phyloP scores from a whole-genome alignment of 2,797 vertebrate species.

The Pterois miles region DNA sequence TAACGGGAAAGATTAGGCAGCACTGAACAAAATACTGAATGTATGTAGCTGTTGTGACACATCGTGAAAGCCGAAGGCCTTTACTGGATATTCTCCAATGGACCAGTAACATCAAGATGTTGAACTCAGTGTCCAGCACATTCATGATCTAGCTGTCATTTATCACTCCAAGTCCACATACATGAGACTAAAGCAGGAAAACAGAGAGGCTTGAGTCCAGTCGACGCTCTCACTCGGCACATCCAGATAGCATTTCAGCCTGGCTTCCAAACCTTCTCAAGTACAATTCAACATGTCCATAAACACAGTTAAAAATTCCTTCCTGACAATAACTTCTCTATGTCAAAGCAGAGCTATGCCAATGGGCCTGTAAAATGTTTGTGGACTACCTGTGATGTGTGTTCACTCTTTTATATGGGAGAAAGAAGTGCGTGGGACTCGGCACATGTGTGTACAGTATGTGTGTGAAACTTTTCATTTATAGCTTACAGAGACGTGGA shows the following conservation, averaged over 20 bases:
- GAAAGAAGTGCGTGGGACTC: constrained; percentile 2
- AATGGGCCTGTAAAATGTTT: constrained; percentile 62
- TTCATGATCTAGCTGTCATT: constrained; percentile 12
- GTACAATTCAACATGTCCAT: constrained; percentile 61
- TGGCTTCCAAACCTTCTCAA: constrained; percentile 46
- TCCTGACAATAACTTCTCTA: constrained; percentile 54
- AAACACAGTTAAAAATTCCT: constrained; percentile 65
- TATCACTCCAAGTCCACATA: neutral
- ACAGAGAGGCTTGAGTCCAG: neutral
- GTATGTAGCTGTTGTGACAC: neutral
- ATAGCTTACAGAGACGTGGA: constrained; percentile 1
- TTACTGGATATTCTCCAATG: neutral
- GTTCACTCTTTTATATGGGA: constrained; percentile 32
- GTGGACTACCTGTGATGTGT: constrained; percentile 50
- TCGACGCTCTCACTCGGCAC: constrained; percentile 9
- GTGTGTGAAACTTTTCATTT: constrained; percentile 39
- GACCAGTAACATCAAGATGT: neutral
- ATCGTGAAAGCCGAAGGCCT: constrained; percentile 1
- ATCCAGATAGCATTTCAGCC: constrained; percentile 51
- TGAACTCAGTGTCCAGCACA: neutral
- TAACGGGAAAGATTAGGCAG: neutral
- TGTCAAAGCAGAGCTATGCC: constrained; percentile 56
- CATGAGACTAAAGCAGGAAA: constrained; percentile 15
- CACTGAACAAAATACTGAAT: neutral
- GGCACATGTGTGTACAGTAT: constrained; percentile 39